Percentiles rank a stretch among this genome's conserved stretches.
These are phyloP conservation scores for Dione vanillae DNA, from an alignment of 2,888 invertebrate genomes.

Conservation along the genomic window DNA sequence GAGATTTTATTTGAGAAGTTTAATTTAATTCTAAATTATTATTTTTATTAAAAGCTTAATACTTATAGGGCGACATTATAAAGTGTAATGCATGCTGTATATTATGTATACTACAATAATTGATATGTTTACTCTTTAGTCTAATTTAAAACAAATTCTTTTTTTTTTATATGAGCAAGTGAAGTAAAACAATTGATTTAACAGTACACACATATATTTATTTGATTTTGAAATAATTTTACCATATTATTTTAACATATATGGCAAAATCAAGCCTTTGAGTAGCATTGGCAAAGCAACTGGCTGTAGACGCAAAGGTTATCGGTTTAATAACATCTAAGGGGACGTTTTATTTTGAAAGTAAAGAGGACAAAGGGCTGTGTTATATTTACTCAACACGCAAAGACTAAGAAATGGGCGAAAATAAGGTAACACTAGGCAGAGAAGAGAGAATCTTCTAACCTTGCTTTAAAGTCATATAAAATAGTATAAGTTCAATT, in stretches of 20 bases:
- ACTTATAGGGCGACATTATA: slow-evolving; percentile 45
- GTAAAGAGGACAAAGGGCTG: no score
- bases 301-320: no score
- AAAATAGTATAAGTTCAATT: not conserved
- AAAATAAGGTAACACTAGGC: no score
- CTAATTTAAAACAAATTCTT: slow-evolving; percentile 38
- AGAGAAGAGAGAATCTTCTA: no score
- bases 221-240: not conserved
- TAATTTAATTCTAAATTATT: no score
- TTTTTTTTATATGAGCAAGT: slow-evolving; percentile 40
- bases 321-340: no score
- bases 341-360: no score
- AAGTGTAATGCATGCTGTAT: slow-evolving; percentile 55
- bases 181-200: slow-evolving; percentile 27
- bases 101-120: slow-evolving; percentile 51
- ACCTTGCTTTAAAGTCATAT: no score
- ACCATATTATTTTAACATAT: not conserved
- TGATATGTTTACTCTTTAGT: slow-evolving; percentile 56
- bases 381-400: no score
- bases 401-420: no score
- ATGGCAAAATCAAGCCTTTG: not conserved
- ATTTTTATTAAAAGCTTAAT: slow-evolving; percentile 5
- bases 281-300: no score
- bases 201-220: not conserved
- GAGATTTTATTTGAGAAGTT: no score